These are phyloP conservation scores for Peromyscus melanophrys DNA, from an alignment of 2,797 vertebrate species.

Conservation along the genomic window DNA sequence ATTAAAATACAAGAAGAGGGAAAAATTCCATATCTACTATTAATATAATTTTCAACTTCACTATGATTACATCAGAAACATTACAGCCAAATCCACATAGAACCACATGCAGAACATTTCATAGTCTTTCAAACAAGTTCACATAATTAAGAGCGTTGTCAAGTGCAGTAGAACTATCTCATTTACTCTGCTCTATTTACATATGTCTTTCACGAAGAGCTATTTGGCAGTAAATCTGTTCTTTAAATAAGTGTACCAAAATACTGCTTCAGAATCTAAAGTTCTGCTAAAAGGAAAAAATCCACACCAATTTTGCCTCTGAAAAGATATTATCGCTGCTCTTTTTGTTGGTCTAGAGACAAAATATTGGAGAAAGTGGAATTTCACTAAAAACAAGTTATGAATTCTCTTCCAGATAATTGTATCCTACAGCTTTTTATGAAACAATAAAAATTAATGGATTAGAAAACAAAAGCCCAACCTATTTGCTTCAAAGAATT, in stretches of 20 bases:
- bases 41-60: constrained; percentile 78
- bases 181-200: constrained; percentile 86
- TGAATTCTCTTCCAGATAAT: constrained; percentile 75
- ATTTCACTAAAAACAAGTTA: constrained; percentile 78
- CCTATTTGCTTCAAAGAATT: constrained; percentile 53
- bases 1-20: constrained; percentile 77
- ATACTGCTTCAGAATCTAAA: constrained; percentile 85
- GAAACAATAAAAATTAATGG: constrained; percentile 75
- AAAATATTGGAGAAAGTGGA: constrained; percentile 84
- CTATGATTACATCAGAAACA: constrained; percentile 76
- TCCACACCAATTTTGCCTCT: constrained; percentile 86
- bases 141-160: constrained; percentile 86
- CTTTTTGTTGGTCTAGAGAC: constrained; percentile 84
- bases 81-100: constrained; percentile 75
- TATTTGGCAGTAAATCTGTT: constrained; percentile 85
- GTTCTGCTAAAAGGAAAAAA: constrained; percentile 82
- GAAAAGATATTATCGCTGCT: constrained; percentile 85
- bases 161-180: constrained; percentile 85
- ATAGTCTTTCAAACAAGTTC: constrained; percentile 84
- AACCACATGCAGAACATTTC: constrained; percentile 78
- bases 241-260: constrained; percentile 86
- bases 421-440: constrained; percentile 64
- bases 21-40: constrained; percentile 77
- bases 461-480: constrained; percentile 18
- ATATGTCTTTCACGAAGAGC: constrained; percentile 86